A percentile compares a stretch with the other conserved stretches of the same genome.
Evolutionary conservation across 1,140 invertebrate species (phyloP).

Genomic region (Cherax destructor): DNA sequence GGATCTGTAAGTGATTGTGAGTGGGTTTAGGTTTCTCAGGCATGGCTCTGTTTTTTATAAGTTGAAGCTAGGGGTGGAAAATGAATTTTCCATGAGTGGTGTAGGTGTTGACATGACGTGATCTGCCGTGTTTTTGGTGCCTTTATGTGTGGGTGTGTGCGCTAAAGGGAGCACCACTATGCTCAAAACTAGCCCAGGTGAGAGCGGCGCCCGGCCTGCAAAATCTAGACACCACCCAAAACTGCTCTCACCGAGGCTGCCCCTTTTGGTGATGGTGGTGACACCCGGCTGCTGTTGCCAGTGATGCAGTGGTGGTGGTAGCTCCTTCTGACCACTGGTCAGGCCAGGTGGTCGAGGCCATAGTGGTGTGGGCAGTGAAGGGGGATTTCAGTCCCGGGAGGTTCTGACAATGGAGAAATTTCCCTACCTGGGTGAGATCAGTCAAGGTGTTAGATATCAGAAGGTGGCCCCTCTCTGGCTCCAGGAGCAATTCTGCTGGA

Average conservation of each 20-base stretch:
- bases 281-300: neutral
- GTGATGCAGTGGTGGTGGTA: constrained; percentile 15
- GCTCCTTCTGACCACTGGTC: constrained; percentile 62
- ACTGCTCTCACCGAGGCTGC: constrained; percentile 13
- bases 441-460: constrained; percentile 74
- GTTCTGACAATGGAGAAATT: constrained; percentile 81
- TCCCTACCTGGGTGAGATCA: constrained; percentile 76
- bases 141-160: constrained; percentile 46
- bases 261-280: constrained; percentile 15
- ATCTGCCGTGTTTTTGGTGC: constrained; percentile 19
- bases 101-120: constrained; percentile 54
- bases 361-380: constrained; percentile 63
- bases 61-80: constrained; percentile 20
- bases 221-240: constrained; percentile 12
- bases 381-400: constrained; percentile 75
- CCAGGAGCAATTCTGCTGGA: constrained; percentile 80
- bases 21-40: constrained; percentile 44
- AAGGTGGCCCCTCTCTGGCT: constrained; percentile 76
- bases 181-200: constrained; percentile 55
- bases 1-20: constrained; percentile 50
- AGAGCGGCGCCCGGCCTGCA: constrained; percentile 52
- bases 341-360: constrained; percentile 64
- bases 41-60: constrained; percentile 62
- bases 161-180: constrained; percentile 43
- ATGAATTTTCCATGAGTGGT: neutral